Evolutionary conservation across 2,797 vertebrate species (phyloP), one percentile per base, ranked within the genome.

Genomic region (Syngnathus acus): DNA sequence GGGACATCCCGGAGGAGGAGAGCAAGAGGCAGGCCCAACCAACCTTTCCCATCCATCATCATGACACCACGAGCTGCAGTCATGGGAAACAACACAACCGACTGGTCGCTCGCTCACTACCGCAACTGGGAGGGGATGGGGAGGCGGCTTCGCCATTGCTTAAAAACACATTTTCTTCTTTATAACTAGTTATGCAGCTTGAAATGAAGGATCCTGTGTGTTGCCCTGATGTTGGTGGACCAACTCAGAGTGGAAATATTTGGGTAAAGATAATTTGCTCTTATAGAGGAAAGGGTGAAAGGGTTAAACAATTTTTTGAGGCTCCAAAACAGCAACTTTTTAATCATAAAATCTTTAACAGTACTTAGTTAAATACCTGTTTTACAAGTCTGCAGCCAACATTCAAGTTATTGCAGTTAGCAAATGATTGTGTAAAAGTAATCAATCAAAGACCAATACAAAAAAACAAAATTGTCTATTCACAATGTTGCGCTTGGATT

Each of bases 11-110:
- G 77, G 73, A 87, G 79, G 86, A 88, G 82, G 86, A 77, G 87
- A 84, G 85, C 70, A 80, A 87, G 81, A 88, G 86, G 78, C 83
- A 83, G 79, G 86, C 89, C 87, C 85, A 76, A 32, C 85, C 86
- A 88, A 83, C 84, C 84, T 86, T 73, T 72, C 86, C 82, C 90
- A 93, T 93, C 90, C 89, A 91, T 90, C 90, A 90, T 89, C 65
- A 65, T 91, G 87, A 89, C 88, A 90, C 82, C 65, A 64, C 74
- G 64, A 73, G 78, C 82, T 72, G 77, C 83, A 88, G 85, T 81
- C 87, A 87, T 89, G 88, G 86, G 86, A 90, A 88, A 85, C 79
- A 74, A 32, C 84, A 85, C 80, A 72, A 51, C 82, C 81, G 82
- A 86, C 84, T 82, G 78, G 83, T 82, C 45, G 45, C 73, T 82